Percentiles rank a stretch among this genome's conserved stretches.
phyloP scores from a whole-genome alignment of 2,797 vertebrate species.

The Pteronotus mesoamericanus region DNA sequence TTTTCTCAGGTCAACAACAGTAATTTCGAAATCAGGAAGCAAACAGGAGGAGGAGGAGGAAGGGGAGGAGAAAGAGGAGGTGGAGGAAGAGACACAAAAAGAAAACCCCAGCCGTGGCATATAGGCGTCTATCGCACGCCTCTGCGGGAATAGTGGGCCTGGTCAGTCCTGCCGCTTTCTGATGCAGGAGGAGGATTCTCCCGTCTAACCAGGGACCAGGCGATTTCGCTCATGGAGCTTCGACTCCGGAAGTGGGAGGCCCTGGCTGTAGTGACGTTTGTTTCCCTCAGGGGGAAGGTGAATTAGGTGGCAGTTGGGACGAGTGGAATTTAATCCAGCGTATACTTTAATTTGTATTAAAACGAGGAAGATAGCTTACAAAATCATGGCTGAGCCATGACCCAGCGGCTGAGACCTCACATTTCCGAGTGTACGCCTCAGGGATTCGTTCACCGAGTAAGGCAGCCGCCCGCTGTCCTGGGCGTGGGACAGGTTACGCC shows the following conservation, averaged over 20 bases:
- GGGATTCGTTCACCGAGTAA: neutral
- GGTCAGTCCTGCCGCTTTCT: neutral
- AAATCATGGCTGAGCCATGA: neutral
- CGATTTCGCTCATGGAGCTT: neutral
- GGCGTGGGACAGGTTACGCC: fast-evolving
- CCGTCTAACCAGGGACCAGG: too few species aligned
- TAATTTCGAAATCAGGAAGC: neutral
- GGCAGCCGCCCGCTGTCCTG: neutral
- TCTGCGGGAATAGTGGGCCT: too few species aligned
- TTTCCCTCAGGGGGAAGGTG: neutral
- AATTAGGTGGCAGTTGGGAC: neutral
- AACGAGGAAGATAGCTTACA: neutral
- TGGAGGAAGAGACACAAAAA: too few species aligned
- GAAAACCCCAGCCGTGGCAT: neutral
- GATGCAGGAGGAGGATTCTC: neutral
- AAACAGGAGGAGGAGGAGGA: neutral
- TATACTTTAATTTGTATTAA: neutral
- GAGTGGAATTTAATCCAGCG: neutral
- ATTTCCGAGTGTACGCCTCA: neutral
- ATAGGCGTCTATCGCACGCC: neutral
- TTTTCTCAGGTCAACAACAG: neutral
- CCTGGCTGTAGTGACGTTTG: fast-evolving
- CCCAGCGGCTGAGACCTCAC: neutral
- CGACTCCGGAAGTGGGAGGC: fast-evolving
- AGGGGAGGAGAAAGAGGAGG: neutral